Percentiles rank a stretch among this genome's conserved stretches.
Evolutionary conservation across 2,797 vertebrate genomes (phyloP).

Genomic region (Phoebastria nigripes): DNA sequence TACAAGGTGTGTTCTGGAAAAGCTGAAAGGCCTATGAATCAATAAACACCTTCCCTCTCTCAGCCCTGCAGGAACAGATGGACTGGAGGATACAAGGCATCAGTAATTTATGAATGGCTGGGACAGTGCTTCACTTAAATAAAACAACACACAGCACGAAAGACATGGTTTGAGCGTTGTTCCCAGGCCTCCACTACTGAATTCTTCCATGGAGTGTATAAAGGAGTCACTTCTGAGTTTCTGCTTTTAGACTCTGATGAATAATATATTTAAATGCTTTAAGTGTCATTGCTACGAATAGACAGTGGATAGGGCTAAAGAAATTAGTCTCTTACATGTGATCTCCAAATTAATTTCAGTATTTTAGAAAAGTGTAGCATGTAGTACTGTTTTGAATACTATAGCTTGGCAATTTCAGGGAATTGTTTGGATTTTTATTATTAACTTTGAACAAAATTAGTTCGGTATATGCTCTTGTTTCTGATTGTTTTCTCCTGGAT

Average conservation of each 20-base stretch:
- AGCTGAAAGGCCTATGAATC: slow-evolving; percentile 1
- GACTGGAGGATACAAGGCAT: not conserved
- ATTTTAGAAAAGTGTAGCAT: not conserved
- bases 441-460: not conserved
- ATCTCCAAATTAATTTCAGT: not conserved
- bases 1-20: not conserved
- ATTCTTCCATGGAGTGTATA: not conserved
- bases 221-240: not conserved
- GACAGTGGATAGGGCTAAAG: not conserved
- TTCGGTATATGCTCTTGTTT: not conserved
- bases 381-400: not conserved
- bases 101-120: slow-evolving; percentile 19
- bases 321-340: not conserved
- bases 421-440: not conserved
- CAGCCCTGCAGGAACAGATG: slow-evolving; percentile 2
- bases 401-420: not conserved
- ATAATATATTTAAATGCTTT: not conserved
- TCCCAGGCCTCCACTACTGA: not conserved
- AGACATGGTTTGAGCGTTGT: not conserved
- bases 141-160: slow-evolving; percentile 15
- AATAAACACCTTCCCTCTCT: not conserved
- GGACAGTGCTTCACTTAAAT: slow-evolving; percentile 1
- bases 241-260: not conserved
- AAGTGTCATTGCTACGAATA: not conserved
- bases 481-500: not conserved